A percentile compares a stretch with the other conserved stretches of the same genome.
phyloP scores from a whole-genome alignment of 2,113 vertebrate species.

The Narcine bancroftii region DNA sequence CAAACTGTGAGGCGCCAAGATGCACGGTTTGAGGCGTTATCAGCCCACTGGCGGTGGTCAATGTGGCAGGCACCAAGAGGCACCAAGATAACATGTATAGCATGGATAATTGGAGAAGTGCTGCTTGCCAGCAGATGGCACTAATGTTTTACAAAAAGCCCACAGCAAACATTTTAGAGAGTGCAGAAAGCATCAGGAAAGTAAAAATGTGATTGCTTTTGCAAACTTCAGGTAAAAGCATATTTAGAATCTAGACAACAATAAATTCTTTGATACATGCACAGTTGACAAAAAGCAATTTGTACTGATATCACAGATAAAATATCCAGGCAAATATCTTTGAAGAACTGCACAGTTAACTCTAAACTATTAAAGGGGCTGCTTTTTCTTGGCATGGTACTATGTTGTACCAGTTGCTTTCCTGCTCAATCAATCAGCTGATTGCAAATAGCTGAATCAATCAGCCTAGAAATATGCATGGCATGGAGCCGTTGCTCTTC shows the following conservation, averaged over 20 bases:
- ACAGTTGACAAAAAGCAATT: not conserved
- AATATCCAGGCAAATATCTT: not conserved
- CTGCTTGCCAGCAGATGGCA: slow-evolving; percentile 28
- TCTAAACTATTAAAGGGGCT: not conserved
- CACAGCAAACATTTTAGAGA: not conserved
- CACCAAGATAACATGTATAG: not conserved
- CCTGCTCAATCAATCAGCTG: not conserved
- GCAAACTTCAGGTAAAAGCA: not conserved
- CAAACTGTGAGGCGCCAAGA: too few species aligned
- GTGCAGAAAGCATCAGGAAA: not conserved
- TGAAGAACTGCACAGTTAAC: not conserved
- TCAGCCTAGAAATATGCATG: not conserved
- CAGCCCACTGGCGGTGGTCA: too few species aligned
- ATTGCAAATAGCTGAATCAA: not conserved
- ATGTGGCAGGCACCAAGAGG: too few species aligned
- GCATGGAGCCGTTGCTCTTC: not conserved
- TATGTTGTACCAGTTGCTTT: not conserved
- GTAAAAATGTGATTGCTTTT: not conserved
- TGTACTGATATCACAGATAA: not conserved
- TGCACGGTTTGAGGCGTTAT: too few species aligned
- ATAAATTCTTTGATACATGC: not conserved
- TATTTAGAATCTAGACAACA: not conserved
- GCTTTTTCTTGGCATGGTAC: not conserved
- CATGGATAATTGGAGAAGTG: not conserved
- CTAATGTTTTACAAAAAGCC: not conserved